phyloP scores from a whole-genome alignment of 2,888 invertebrate species.

The Diarsia mendica region DNA sequence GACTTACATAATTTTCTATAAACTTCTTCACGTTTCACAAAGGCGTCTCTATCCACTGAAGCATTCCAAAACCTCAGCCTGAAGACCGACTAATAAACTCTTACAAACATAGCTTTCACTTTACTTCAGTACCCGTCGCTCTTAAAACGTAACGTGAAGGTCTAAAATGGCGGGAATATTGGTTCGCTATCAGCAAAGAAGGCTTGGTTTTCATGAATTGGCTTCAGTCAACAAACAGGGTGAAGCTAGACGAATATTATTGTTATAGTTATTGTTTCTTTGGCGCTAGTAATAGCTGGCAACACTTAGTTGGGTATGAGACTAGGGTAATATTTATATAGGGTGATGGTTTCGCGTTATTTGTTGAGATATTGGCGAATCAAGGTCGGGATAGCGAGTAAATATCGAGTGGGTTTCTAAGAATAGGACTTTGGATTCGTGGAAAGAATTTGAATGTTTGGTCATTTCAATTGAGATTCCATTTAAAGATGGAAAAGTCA shows the following conservation, averaged over 20 bases:
- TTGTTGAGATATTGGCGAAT: slow-evolving; percentile 21
- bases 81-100: slow-evolving; percentile 63
- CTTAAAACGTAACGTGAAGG: background rate
- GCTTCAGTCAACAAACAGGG: slow-evolving; percentile 76
- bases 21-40: slow-evolving; percentile 30
- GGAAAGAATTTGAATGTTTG: background rate
- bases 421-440: background rate
- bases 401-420: slow-evolving; percentile 1
- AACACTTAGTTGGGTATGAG: slow-evolving; percentile 77
- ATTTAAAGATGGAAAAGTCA: background rate
- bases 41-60: slow-evolving; percentile 58
- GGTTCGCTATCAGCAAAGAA: slow-evolving; percentile 1
- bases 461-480: background rate
- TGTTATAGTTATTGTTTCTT: slow-evolving; percentile 84
- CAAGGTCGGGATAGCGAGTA: slow-evolving; percentile 34
- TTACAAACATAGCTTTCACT: slow-evolving; percentile 44
- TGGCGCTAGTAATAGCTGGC: slow-evolving; percentile 78
- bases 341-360: slow-evolving; percentile 38
- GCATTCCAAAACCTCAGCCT: slow-evolving; percentile 66
- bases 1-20: slow-evolving; percentile 11
- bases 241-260: slow-evolving; percentile 82
- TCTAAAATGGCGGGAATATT: slow-evolving; percentile 14
- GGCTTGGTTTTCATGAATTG: slow-evolving; percentile 71
- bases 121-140: background rate
- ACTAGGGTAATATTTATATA: slow-evolving; percentile 65